Evolutionary conservation across 2,113 vertebrate genomes (phyloP).

Genomic region (Oxyura jamaicensis): DNA sequence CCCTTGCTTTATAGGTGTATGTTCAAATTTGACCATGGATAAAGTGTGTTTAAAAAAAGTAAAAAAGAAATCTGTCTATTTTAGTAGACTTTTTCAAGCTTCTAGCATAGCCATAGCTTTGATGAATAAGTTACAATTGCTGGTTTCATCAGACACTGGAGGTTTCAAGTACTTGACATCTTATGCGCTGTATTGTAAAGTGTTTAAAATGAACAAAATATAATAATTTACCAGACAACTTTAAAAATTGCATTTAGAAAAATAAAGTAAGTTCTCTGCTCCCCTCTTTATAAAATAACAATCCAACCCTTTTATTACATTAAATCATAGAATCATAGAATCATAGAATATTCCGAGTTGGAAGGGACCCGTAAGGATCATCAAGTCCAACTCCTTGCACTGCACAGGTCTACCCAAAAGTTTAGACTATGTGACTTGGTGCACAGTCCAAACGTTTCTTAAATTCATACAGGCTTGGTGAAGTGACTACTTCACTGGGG

Average conservation of each 20-base stretch:
- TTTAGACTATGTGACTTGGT: too few species aligned
- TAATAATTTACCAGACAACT: not conserved
- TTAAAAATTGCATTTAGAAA: conserved; percentile 7
- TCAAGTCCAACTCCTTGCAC: too few species aligned
- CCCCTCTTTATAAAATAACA: not conserved
- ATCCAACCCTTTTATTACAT: not conserved
- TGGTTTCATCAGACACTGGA: conserved; percentile 10
- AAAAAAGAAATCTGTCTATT: not conserved
- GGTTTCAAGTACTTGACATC: conserved; percentile 5
- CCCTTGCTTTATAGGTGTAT: not conserved
- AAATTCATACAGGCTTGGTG: too few species aligned
- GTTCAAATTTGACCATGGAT: not conserved
- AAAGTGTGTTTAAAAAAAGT: not conserved
- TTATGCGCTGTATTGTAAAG: not conserved
- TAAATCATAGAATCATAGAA: not conserved
- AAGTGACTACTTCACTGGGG: too few species aligned
- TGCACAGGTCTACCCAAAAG: too few species aligned
- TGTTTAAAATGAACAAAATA: conserved; percentile 26
- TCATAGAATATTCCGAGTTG: too few species aligned
- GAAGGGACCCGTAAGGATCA: too few species aligned
- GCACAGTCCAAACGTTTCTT: too few species aligned
- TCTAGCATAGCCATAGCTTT: not conserved
- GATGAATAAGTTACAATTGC: not conserved
- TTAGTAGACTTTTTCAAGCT: not conserved
- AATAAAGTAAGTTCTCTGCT: not conserved